These are phyloP conservation scores for Pachyuromys duprasi DNA, from an alignment of 2,797 vertebrate genomes.

Conservation along the genomic window DNA sequence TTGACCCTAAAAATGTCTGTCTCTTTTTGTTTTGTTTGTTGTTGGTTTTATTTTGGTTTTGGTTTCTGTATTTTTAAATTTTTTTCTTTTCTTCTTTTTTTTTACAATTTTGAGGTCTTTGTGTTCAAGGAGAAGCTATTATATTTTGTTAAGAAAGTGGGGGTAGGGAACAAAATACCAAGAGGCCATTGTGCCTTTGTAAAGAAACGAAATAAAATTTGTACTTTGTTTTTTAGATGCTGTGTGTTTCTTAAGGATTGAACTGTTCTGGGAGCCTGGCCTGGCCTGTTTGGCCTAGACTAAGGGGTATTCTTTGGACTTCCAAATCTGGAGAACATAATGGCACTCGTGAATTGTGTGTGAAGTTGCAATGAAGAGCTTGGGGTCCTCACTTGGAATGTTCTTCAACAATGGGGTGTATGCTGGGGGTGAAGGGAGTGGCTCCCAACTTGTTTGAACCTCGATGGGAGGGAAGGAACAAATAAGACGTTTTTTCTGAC, in stretches of 20 bases:
- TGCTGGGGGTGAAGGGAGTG: not conserved
- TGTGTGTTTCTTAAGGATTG: not conserved
- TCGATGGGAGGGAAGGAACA: not conserved
- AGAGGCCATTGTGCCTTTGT: conserved; percentile 98
- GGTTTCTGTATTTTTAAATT: conserved; percentile 13
- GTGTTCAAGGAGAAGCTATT: conserved; percentile 97
- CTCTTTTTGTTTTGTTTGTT: conserved; percentile 76
- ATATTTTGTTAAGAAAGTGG: conserved; percentile 95
- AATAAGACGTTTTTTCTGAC: not conserved
- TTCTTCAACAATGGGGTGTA: not conserved
- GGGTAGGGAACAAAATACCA: conserved; percentile 91
- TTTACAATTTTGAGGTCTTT: conserved; percentile 91
- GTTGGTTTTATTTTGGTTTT: conserved; percentile 55
- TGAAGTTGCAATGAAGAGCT: not conserved
- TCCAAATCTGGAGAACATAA: not conserved
- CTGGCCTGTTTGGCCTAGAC: not conserved
- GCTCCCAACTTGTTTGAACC: not conserved
- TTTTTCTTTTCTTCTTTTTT: conserved; percentile 74
- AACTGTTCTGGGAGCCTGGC: not conserved
- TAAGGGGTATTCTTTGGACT: not conserved
- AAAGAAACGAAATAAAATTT: conserved; percentile 99
- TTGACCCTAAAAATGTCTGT: conserved; percentile 83
- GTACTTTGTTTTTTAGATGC: conserved; percentile 99
- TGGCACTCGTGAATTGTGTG: accelerated
- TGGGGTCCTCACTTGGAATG: not conserved